Base-by-base conservation (phyloP, 1,140 invertebrate species). In the Neodiprion virginianus region DNA sequence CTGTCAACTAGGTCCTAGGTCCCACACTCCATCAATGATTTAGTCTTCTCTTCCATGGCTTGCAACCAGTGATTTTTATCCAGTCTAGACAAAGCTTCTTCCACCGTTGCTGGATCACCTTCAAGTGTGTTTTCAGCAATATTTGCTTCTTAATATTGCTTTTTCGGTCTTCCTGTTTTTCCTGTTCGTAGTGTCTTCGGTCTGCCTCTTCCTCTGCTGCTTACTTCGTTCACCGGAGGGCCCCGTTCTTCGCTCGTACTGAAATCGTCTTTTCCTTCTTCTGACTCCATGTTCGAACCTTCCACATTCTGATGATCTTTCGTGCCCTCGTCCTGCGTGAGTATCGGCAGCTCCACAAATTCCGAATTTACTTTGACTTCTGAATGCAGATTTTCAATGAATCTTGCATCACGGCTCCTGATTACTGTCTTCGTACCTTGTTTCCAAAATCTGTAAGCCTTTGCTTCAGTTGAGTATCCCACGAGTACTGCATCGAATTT, bases 401-500 rank as follows among this genome's bases (percentile, higher is more conserved):
- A 81, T 23, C 75, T 77, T 5, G 84, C 80, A 76, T 82, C 75
- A 66, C 79, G 79, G 47, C 82, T 81, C 69, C 79, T 80, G 1
- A 80, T 75, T 12, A 85, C 77, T 67, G 74, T 79, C 53, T 77
- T 80, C 7, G 75, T 77, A 28, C 75, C 75, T 48, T 76, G 75
- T 67, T 84, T 79, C 75, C 78, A 83, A 9, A 82, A 66, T 69
- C 81, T 28, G 72, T 81, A 81, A 11, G 78, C 82, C 75, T 85
- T 85, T 5, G 75, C 75, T 71, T 85, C 74, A 8, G 71, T 75
- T 28, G 75, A 78, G 69, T 83, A 84, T 8, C 84, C 82, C 9
- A 84, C 75, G 12, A 87, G 77, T 4, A 83, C 76, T 53, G 79
- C 78, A 11, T 81, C 75, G 28, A 82, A 80, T 74, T 86, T 84